Evolutionary conservation across 2,113 vertebrate genomes (phyloP), one percentile per base, ranked within the genome.

Genomic region (Tenebrosternarchus preto): DNA sequence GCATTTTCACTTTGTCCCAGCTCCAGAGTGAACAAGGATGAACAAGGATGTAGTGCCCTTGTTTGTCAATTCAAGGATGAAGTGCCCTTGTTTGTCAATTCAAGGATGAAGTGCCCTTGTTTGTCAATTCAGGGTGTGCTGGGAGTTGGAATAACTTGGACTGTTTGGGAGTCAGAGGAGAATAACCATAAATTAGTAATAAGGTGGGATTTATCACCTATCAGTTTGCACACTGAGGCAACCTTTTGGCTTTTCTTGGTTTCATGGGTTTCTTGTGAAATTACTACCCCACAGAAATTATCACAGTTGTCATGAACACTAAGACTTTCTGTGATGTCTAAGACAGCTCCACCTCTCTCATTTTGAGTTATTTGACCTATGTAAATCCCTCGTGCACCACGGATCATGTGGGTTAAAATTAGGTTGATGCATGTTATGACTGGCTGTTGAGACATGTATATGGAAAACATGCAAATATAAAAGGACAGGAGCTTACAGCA

Each of bases 401-500:
- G 33, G 19, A 68, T 68, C 64, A 68, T 8, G 22, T 22, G 1
- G 19, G 33, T 22, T 68, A 67, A 22, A n/a, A 20, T 20, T 67
- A 9, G 64, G n/a, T n/a, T 66, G 63, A 33, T 66, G 63, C 33
- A 16, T 68, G 64, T 36, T 68, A 68, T 68, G 36, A 22, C 33
- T n/a, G 64, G 33, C 64, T 20, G 11, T 19, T 9, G 17, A 17
- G 31, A 33, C 29, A n/a, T 36, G 36, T 36, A 19, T 66, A 36
- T 36, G 17, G 63, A 67, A 67, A 27, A 36, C 2, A 16, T 29
- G 31, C 31, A 67, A 33, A 20, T 8, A 68, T 8, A 68, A n/a
- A 33, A n/a, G 33, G 20, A n/a, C 4, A 7, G 0, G 19, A 19
- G 16, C 63, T 39, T 22, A 39, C 20, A 29, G 6, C 20, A 39